These are phyloP conservation scores for Sceliomorpha sp. DNA, from an alignment of 2,888 invertebrate species.

Conservation along the genomic window DNA sequence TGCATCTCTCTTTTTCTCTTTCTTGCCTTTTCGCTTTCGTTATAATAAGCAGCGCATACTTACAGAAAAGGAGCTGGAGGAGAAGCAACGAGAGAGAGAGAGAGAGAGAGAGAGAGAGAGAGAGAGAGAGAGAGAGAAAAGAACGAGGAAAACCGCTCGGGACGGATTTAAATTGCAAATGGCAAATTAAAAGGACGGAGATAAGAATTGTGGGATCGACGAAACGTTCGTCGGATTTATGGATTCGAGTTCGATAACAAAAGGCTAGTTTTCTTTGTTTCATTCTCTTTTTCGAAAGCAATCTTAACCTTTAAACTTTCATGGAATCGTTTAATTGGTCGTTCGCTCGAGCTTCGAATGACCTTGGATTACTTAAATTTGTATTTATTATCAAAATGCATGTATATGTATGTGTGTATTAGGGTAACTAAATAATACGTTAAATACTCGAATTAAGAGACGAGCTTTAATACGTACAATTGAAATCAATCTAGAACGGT, in stretches of 20 bases:
- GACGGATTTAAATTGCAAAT: conserved; percentile 52
- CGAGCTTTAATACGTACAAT: conserved; percentile 24
- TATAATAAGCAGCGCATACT: conserved; percentile 47
- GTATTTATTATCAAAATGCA: conserved; percentile 25
- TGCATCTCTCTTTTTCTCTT: conserved; percentile 56
- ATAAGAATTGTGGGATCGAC: conserved; percentile 35
- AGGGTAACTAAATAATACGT: no score
- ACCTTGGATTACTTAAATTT: no score
- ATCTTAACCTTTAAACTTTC: no score
- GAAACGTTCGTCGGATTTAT: conserved; percentile 33
- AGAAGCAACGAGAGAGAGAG: no score
- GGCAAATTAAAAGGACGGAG: conserved; percentile 43
- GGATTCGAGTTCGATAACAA: conserved; percentile 51
- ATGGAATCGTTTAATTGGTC: no score
- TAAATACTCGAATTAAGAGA: conserved; percentile 10
- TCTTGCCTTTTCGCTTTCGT: conserved; percentile 51
- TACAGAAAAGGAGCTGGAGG: conserved; percentile 34
- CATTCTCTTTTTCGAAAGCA: no score
- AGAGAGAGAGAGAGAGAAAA: no score
- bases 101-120: no score
- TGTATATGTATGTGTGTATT: no score
- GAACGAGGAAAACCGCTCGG: conserved; percentile 48
- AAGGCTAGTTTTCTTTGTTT: no score
- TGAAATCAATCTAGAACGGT: conserved; percentile 38
- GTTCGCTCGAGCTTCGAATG: no score